Conservation (phyloP, 2,797 vertebrate genomes). For the Gymnopithys bicolor region DNA sequence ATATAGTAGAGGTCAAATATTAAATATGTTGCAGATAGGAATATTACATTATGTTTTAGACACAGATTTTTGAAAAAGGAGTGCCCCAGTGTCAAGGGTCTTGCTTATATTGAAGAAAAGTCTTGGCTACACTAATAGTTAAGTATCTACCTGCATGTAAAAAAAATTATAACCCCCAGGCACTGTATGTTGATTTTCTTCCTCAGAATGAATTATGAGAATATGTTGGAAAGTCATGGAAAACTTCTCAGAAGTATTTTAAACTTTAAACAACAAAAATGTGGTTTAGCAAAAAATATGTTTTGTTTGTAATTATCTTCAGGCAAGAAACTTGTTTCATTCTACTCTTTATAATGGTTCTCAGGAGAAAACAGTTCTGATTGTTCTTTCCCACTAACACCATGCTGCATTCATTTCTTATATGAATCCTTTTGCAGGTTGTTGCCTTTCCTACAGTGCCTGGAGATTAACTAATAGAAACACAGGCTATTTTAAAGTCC, state of each 20-base stretch:
- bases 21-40: background rate
- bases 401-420: background rate
- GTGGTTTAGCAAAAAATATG: background rate
- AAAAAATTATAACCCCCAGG: background rate
- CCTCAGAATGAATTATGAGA: background rate
- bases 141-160: background rate
- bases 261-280: background rate
- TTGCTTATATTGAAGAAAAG: background rate
- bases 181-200: background rate
- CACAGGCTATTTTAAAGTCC: slow-evolving; percentile 4
- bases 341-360: background rate
- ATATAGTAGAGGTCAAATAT: background rate
- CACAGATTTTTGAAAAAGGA: background rate
- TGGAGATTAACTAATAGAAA: slow-evolving; percentile 44
- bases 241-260: background rate
- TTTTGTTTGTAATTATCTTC: background rate
- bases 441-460: slow-evolving; percentile 1
- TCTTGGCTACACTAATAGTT: background rate
- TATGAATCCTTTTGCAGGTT: background rate
- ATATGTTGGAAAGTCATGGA: background rate
- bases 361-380: background rate
- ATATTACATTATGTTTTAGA: background rate
- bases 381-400: background rate
- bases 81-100: background rate
- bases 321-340: background rate